Percentiles rank a stretch among this genome's conserved stretches.
Evolutionary conservation across 2,113 vertebrate genomes (phyloP).

Genomic region (Callipepla californica): DNA sequence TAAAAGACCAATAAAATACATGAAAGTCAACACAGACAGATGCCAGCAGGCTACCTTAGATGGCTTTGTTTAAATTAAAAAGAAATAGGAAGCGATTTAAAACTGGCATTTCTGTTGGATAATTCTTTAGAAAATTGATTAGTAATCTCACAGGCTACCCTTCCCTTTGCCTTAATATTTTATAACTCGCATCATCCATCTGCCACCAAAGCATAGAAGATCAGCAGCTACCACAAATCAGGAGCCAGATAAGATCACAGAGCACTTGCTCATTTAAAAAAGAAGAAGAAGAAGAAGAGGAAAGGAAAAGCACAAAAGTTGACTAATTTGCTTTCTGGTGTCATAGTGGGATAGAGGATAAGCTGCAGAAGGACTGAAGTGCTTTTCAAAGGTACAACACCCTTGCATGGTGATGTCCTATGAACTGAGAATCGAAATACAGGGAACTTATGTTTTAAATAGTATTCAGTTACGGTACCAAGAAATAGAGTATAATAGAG

Average conservation of each 20-base stretch:
- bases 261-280: not conserved
- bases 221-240: conserved; percentile 47
- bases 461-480: not conserved
- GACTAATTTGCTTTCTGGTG: not conserved
- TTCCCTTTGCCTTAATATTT: conserved; percentile 31
- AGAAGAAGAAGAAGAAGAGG: not conserved
- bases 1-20: conserved; percentile 34
- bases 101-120: not conserved
- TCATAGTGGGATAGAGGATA: not conserved
- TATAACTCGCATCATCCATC: not conserved
- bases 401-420: not conserved
- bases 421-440: not conserved
- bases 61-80: conserved; percentile 49
- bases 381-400: not conserved
- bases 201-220: not conserved
- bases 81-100: conserved; percentile 57
- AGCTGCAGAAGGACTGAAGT: not conserved
- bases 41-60: conserved; percentile 21
- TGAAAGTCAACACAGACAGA: conserved; percentile 45
- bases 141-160: conserved; percentile 22
- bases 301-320: not conserved
- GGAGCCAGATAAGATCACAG: not conserved
- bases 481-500: not conserved
- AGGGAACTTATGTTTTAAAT: not conserved
- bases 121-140: conserved; percentile 50